phyloP scores from a whole-genome alignment of 2,888 invertebrate genomes.

The Homarus gammarus region DNA sequence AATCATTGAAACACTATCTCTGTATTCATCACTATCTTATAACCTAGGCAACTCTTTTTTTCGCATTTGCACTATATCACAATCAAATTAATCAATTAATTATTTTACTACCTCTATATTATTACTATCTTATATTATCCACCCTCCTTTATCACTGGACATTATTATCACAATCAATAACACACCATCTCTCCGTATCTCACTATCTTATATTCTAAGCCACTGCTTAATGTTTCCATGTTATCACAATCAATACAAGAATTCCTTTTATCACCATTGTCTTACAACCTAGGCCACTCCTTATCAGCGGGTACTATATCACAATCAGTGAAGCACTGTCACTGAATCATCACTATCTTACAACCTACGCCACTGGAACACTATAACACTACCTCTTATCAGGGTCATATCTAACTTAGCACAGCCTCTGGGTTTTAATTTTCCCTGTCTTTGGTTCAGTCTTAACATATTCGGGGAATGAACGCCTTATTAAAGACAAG shows the following conservation, averaged over 20 bases:
- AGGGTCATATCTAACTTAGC: slow-evolving; percentile 21
- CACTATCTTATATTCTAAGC: slow-evolving; percentile 15
- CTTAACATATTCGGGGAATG: slow-evolving; percentile 10
- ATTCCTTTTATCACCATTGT: no score
- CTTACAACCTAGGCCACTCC: slow-evolving; percentile 5
- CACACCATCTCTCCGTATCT: slow-evolving; percentile 22
- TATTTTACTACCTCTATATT: background rate
- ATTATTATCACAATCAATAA: background rate
- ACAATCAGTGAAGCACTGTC: background rate
- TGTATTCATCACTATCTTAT: no score
- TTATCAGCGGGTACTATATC: background rate
- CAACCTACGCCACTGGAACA: slow-evolving; percentile 16
- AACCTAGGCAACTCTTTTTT: no score
- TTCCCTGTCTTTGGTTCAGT: slow-evolving; percentile 48
- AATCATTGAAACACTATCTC: no score
- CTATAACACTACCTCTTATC: slow-evolving; percentile 19
- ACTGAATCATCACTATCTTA: background rate
- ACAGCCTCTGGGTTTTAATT: slow-evolving; percentile 34
- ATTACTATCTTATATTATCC: background rate
- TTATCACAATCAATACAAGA: slow-evolving; percentile 5
- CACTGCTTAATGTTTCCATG: slow-evolving; percentile 8
- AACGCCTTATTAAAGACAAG: background rate
- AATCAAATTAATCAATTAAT: no score
- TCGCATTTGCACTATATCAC: no score
- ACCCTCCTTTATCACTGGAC: background rate